A percentile compares a stretch with the other conserved stretches of the same genome.
These are phyloP conservation scores for Ctenosaura bakeri DNA, from an alignment of 2,797 vertebrate species.

Conservation along the genomic window DNA sequence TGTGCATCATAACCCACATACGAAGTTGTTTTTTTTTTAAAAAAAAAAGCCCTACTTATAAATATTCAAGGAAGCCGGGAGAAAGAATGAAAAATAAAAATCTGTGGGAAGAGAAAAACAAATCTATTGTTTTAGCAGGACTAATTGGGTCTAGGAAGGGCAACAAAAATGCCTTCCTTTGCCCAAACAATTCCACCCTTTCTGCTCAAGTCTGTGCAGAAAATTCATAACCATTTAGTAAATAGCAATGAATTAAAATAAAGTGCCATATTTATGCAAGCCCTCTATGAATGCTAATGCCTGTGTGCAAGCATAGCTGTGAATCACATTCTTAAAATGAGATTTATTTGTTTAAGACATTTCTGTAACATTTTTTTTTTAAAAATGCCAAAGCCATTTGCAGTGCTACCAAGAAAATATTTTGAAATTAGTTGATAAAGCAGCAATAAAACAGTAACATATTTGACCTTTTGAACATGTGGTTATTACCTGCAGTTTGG, in stretches of 20 bases:
- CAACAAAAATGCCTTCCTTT: not conserved
- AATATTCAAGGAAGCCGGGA: slow-evolving; percentile 13
- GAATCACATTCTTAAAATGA: not conserved
- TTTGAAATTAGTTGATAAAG: no score
- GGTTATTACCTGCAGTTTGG: not conserved
- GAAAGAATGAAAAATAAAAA: slow-evolving; percentile 20
- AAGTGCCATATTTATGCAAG: not conserved
- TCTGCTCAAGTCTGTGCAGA: not conserved
- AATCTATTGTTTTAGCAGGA: not conserved
- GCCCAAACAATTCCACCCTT: not conserved
- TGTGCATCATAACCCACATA: slow-evolving; percentile 47
- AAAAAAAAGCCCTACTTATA: slow-evolving; percentile 36
- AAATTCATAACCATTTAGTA: not conserved
- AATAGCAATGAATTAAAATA: not conserved
- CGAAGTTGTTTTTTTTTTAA: slow-evolving; percentile 34
- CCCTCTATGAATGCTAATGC: not conserved
- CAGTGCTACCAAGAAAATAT: no score
- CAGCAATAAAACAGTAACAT: not conserved
- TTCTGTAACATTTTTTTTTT: no score
- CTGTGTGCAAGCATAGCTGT: not conserved
- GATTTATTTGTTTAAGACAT: not conserved
- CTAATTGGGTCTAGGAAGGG: not conserved
- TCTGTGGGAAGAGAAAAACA: not conserved
- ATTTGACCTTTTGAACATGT: not conserved
- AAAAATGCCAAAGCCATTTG: no score